Percentiles rank a stretch among this genome's conserved stretches.
These are phyloP conservation scores for Rhynchopsitta pachyrhyncha DNA, from an alignment of 2,113 vertebrate species.

Conservation along the genomic window DNA sequence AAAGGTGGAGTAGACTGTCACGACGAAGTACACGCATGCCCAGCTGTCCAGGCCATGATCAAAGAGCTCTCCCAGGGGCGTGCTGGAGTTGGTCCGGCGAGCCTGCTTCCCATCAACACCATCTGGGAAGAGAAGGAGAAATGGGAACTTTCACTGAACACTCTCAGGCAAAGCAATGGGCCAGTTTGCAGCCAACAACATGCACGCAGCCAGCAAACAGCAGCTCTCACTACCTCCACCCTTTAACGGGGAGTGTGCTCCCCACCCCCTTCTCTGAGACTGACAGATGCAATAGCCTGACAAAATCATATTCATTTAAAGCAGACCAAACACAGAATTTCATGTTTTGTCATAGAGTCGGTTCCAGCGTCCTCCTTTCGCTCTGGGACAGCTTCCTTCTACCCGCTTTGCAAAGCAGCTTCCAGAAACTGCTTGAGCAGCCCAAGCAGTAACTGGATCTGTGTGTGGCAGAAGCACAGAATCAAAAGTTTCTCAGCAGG, in stretches of 20 bases:
- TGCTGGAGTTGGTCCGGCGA: slow-evolving; percentile 94
- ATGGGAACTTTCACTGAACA: not conserved
- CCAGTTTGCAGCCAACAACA: not conserved
- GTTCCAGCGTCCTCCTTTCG: not conserved
- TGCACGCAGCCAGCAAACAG: rapidly evolving
- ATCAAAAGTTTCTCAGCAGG: rapidly evolving
- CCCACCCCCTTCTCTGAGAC: not conserved
- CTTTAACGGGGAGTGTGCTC: rapidly evolving
- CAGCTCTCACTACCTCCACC: not conserved
- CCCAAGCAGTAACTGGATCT: no score
- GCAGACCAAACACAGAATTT: not conserved
- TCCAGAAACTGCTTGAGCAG: not conserved
- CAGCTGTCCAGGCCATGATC: slow-evolving; percentile 98
- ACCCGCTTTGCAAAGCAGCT: not conserved
- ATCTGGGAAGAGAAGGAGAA: slow-evolving; percentile 72
- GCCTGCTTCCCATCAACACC: slow-evolving; percentile 98
- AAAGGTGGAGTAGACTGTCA: slow-evolving; percentile 96
- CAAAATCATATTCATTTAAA: not conserved
- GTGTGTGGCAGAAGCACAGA: not conserved
- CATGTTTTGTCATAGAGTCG: not conserved
- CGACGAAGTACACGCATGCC: slow-evolving; percentile 97
- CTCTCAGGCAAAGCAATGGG: rapidly evolving
- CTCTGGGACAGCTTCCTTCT: not conserved
- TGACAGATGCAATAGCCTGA: not conserved
- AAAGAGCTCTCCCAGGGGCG: slow-evolving; percentile 94